Evolutionary conservation across 2,888 invertebrate species (phyloP).

Genomic region (Pherbina coryleti): DNA sequence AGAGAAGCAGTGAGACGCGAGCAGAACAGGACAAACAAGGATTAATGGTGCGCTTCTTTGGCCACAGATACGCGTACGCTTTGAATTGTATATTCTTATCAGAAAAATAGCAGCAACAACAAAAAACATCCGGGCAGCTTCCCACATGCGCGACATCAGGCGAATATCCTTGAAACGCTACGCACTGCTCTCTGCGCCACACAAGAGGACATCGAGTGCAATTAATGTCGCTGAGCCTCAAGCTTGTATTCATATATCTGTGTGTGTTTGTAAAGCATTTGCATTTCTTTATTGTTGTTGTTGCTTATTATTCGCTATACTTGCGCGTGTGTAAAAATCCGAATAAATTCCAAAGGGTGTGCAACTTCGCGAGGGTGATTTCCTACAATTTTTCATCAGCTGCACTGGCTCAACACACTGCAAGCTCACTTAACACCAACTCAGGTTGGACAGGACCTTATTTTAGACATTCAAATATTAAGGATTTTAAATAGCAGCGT

Average conservation of each 20-base stretch:
- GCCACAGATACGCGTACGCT: constrained; percentile 31
- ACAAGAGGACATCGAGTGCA: constrained; percentile 68
- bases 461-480: not conserved
- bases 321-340: not conserved
- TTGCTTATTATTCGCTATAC: constrained; percentile 3
- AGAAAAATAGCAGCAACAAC: not conserved
- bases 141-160: constrained; percentile 8
- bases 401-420: constrained; percentile 13
- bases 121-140: constrained; percentile 31
- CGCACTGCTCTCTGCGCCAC: constrained; percentile 56
- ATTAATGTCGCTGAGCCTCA: constrained; percentile 57
- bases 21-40: constrained; percentile 3
- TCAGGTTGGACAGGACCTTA: not conserved
- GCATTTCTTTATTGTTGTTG: constrained; percentile 16
- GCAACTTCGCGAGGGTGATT: not conserved
- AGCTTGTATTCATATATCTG: not conserved
- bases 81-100: constrained; percentile 10
- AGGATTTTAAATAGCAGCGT: constrained; percentile 7
- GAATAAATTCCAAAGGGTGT: not conserved
- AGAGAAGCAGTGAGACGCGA: not conserved
- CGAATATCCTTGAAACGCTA: not conserved
- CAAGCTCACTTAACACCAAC: not conserved
- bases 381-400: not conserved
- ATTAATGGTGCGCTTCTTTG: constrained; percentile 39
- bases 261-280: constrained; percentile 5